phyloP scores from a whole-genome alignment of 2,113 vertebrate genomes.

The Coptodon rendalli region DNA sequence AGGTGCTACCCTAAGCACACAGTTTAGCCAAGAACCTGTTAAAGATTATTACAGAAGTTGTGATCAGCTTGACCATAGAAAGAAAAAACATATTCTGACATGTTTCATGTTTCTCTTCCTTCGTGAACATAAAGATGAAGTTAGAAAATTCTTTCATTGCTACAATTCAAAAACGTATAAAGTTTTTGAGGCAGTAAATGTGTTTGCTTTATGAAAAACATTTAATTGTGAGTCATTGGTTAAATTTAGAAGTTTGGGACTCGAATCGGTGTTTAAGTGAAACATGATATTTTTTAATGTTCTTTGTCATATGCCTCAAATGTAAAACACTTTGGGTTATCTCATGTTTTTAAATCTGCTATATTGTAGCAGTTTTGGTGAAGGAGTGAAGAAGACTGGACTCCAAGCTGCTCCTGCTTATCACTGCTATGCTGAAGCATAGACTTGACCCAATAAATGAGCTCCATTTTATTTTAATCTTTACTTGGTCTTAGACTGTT shows the following conservation, averaged over 20 bases:
- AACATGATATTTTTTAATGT: neutral
- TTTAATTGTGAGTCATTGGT: neutral
- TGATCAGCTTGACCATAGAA: neutral
- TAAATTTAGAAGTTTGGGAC: neutral
- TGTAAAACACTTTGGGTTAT: neutral
- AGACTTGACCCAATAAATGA: neutral
- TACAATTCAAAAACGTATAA: neutral
- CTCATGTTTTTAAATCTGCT: neutral
- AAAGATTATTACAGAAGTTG: neutral
- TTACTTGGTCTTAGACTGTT: neutral
- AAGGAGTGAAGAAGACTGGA: neutral
- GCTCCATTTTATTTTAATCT: neutral
- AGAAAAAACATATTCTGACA: neutral
- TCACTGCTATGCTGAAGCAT: neutral
- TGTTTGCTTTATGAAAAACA: neutral
- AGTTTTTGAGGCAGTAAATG: neutral
- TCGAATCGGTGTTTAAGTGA: rapidly evolving
- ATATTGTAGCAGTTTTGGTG: neutral
- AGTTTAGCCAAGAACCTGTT: neutral
- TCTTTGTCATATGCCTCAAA: neutral
- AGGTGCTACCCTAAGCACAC: neutral
- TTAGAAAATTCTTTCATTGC: neutral
- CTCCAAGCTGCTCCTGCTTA: neutral
- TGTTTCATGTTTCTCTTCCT: neutral
- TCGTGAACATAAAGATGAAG: neutral